Evolutionary conservation across 2,797 vertebrate genomes (phyloP), one percentile per base, ranked within the genome.

Genomic region (Pseudochaenichthys georgianus): DNA sequence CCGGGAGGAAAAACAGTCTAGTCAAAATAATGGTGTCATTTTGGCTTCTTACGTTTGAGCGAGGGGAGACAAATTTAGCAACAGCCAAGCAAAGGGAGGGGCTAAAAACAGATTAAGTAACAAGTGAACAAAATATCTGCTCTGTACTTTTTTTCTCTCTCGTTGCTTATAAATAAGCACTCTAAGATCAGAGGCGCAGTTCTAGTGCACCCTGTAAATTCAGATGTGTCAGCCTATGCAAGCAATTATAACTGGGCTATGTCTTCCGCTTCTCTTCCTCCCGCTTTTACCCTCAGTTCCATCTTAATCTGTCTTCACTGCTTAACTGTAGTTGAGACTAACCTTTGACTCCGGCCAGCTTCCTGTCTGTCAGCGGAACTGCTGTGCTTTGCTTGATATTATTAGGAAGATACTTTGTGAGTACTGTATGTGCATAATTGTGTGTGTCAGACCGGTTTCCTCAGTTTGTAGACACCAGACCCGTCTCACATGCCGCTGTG

Each of bases 1-100:
- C 80, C 61, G 79, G 88, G 82, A 93, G 92, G 90, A 87, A 95
- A 95, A 95, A 95, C 95, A 94, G 95, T 96, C 94, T 95, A 95
- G 95, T 94, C 92, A 95, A 95, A 95, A 95, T 95, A 95, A 95
- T 95, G 90, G 89, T 95, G 95, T 95, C 93, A 95, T 94, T 96
- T 95, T 93, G 92, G 92, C 89, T 86, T 89, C 87, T 90, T 92
- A 87, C 89, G 70, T 92, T 92, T 86, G 84, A 92, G 90, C 82
- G 69, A 83, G 75, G 75, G 75, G 72, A 73, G 93, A 92, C 92
- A 94, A 90, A 95, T 95, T 93, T 95, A 96, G 95, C 87, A 91
- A 83, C 87, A 82, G 90, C 83, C 86, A 84, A 84, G 89, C 75
- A 75, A 88, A 87, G 83, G 90, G 92, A 89, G 90, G 89, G 90